Evolutionary conservation across 2,888 invertebrate genomes (phyloP), one percentile per base, ranked within the genome.

Genomic region (Mongoloraphidia duomilia): DNA sequence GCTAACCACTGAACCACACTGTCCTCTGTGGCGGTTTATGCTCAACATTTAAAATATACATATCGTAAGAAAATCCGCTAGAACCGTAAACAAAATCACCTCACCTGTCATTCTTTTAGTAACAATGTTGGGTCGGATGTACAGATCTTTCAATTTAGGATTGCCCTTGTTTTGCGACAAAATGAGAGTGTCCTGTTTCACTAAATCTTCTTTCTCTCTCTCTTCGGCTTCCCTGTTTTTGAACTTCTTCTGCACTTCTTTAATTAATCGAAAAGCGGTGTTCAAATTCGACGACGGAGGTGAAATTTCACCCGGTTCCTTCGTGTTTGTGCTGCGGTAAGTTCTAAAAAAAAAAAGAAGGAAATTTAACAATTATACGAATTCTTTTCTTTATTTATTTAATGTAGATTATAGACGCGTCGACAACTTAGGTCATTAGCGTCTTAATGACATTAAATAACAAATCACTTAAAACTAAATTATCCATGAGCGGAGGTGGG

Each of bases 151-250:
- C 51, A 96, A 72, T 71, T 96, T 93, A 1, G 98, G 96, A 69
- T 97, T 97, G 57, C 94, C 93, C 73, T 96, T 94, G 67, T 91
- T 95, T 59, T 89, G 89, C 9, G 92, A 93, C 35, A 97, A 72
- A 35, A 97, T 77, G 41, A 98, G 71, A 26, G 93, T 93, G 68
- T 98, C 98, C 67, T 99, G 98, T 70, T 97, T 97, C 0, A 98
- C 96, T 54, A 98, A 79, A 71, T 97, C 94, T 67, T 98, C 98
- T 60, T 96, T 96, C 66, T 99, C 97, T 47, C 92, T 80, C 66
- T 97, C 97, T 66, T 99, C 98, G 0, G 96, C 95, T 68, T 99
- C 98, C 54, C 97, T 77, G 1, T 94, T 96, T 70, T 94, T 95
- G 69, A 92, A 99, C 62, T 92, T 92, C 68, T 98, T 95, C 72